Evolutionary conservation across 2,113 vertebrate species (phyloP).

Genomic region (Saguinus imperator): DNA sequence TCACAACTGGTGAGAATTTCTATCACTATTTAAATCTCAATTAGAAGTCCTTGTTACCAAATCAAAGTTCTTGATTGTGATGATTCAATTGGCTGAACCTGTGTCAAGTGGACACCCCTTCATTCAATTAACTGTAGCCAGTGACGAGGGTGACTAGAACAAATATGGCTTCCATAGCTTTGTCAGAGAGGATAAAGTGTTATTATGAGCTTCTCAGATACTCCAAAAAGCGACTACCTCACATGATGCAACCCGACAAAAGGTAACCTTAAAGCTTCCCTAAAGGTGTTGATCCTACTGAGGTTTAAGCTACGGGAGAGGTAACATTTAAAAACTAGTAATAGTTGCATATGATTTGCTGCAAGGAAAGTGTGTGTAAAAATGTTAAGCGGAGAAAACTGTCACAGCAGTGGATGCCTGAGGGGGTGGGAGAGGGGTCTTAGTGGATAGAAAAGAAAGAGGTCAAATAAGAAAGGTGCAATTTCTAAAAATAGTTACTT

Average conservation of each 20-base stretch:
- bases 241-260: not conserved
- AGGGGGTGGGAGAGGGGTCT: not conserved
- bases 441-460: not conserved
- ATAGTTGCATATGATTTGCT: not conserved
- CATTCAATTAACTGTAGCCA: not conserved
- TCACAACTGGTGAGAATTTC: not conserved
- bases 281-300: not conserved
- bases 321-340: not conserved
- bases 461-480: not conserved
- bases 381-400: not conserved
- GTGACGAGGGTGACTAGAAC: not conserved
- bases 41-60: not conserved
- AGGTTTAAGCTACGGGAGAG: not conserved
- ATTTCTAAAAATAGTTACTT: slow-evolving; percentile 31
- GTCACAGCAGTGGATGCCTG: not conserved
- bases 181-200: not conserved
- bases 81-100: not conserved
- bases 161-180: not conserved
- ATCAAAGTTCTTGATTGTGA: not conserved
- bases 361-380: not conserved
- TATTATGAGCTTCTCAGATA: too few species aligned
- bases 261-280: not conserved
- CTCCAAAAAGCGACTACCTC: not conserved
- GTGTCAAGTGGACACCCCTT: not conserved
- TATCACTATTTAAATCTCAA: not conserved